Percentiles rank a stretch among this genome's conserved stretches.
Evolutionary conservation across 2,113 vertebrate species (phyloP).

Genomic region (Burhinus bistriatus): DNA sequence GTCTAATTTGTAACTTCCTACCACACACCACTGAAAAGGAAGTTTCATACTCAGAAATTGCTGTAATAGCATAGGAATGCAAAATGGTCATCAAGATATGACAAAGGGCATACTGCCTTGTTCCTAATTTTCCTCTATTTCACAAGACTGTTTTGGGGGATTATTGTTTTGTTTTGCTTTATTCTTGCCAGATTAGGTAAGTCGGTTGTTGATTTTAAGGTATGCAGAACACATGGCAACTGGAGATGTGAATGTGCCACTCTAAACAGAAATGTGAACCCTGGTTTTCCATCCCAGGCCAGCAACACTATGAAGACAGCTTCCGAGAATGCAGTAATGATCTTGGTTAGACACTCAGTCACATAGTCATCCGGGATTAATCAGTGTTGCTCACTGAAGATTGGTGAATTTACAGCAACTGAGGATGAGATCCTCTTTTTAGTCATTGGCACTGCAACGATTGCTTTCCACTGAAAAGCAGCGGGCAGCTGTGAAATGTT

Average conservation of each 20-base stretch:
- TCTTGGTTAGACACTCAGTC: neutral
- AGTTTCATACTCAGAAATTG: neutral
- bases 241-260: neutral
- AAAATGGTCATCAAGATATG: conserved; percentile 6
- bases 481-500: neutral
- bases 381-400: neutral
- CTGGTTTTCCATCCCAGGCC: neutral
- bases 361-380: neutral
- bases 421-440: neutral
- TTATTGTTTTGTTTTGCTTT: neutral
- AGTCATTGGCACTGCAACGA: neutral
- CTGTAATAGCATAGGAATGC: neutral
- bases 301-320: neutral
- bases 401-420: neutral
- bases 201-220: neutral
- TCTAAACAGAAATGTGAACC: neutral
- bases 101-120: neutral
- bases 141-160: neutral
- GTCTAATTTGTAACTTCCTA: conserved; percentile 8
- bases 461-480: neutral
- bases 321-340: neutral
- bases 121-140: neutral
- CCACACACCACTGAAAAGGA: neutral
- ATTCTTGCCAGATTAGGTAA: neutral
- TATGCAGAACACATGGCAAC: neutral